phyloP scores from a whole-genome alignment of 53 echinoderm and acorn worm genomes.

The Crossaster papposus region DNA sequence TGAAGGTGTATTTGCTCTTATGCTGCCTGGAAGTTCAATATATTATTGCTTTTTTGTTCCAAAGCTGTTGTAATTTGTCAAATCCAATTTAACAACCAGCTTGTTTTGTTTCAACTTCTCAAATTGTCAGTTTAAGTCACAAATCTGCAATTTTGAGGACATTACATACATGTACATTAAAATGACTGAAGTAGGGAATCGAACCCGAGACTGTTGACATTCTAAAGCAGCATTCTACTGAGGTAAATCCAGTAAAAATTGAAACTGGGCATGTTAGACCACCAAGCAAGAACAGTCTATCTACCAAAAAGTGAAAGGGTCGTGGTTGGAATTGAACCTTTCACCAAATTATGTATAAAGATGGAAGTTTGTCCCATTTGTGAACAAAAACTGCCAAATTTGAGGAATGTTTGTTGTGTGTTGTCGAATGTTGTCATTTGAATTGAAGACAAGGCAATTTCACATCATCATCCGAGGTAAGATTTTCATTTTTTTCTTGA shows the following conservation, averaged over 20 bases:
- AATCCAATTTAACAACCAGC: constrained; percentile 3
- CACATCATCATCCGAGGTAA: not conserved
- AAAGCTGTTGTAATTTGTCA: not conserved
- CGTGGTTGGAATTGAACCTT: too few relatives aligned
- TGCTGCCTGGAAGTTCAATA: not conserved
- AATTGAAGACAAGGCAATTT: not conserved
- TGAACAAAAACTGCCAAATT: not conserved
- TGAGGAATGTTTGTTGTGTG: not conserved
- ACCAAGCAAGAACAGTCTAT: too few relatives aligned
- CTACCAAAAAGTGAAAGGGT: too few relatives aligned
- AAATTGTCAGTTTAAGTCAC: not conserved
- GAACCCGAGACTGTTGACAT: too few relatives aligned
- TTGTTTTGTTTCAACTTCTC: not conserved
- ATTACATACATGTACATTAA: too few relatives aligned
- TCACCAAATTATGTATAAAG: too few relatives aligned
- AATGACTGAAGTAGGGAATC: too few relatives aligned
- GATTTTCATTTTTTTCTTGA: not conserved
- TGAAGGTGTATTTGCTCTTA: not conserved
- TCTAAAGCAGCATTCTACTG: too few relatives aligned
- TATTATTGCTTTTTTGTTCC: not conserved
- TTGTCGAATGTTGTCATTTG: not conserved
- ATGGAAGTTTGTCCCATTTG: not conserved
- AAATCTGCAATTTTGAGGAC: too few relatives aligned
- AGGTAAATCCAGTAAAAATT: too few relatives aligned
- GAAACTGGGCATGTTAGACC: too few relatives aligned